Conservation (phyloP, 2,888 invertebrate genomes). For the Aethes cnicana region DNA sequence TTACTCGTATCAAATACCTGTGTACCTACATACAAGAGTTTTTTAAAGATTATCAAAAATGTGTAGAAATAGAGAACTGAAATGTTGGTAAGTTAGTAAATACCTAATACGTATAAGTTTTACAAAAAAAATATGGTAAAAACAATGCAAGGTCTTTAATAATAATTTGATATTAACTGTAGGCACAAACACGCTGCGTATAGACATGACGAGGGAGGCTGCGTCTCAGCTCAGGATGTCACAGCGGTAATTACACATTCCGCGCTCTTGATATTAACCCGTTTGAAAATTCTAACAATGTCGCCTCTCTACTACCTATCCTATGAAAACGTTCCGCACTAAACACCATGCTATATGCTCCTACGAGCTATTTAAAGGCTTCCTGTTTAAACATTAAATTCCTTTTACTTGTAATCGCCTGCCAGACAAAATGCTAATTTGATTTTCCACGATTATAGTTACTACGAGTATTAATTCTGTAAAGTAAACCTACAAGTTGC, state of each 20-base stretch:
- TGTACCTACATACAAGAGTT: too few relatives aligned
- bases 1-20: too few relatives aligned
- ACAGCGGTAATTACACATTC: constrained; percentile 57
- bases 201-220: constrained; percentile 7
- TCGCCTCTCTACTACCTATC: constrained; percentile 56
- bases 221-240: constrained; percentile 54
- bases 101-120: too few relatives aligned
- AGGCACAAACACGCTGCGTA: neutral
- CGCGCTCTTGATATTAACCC: constrained; percentile 63
- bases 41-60: too few relatives aligned
- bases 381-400: constrained; percentile 33
- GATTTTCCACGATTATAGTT: constrained; percentile 22
- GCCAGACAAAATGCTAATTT: constrained; percentile 27
- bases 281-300: constrained; percentile 75
- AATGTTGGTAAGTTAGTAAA: too few relatives aligned
- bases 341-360: constrained; percentile 35
- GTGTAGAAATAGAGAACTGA: too few relatives aligned
- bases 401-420: constrained; percentile 31
- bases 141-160: too few relatives aligned
- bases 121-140: too few relatives aligned
- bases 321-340: constrained; percentile 53
- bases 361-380: constrained; percentile 35
- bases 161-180: too few relatives aligned
- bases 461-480: constrained; percentile 8
- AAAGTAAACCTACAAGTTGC: constrained; percentile 4